phyloP scores from a whole-genome alignment of 2,797 vertebrate species.

The Chloroceryle inda region DNA sequence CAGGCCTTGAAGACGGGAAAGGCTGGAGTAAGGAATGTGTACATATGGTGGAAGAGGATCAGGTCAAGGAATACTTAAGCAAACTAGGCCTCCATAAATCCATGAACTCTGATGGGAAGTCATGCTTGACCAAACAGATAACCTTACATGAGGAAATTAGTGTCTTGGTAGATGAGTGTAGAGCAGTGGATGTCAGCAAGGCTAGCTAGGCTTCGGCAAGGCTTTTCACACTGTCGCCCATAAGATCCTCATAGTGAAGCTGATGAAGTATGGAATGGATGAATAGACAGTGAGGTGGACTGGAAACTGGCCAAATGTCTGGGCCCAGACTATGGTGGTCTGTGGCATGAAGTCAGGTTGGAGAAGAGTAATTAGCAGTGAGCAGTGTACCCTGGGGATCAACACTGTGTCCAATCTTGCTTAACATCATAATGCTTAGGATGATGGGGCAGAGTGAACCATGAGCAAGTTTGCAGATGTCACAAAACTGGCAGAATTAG shows the following conservation, averaged over 20 bases:
- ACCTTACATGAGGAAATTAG: background rate
- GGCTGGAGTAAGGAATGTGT: background rate
- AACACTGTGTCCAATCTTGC: background rate
- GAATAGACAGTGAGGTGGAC: background rate
- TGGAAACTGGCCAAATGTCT: background rate
- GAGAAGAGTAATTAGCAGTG: background rate
- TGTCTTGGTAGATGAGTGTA: background rate
- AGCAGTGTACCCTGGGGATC: background rate
- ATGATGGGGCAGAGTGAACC: no score
- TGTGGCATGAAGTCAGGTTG: background rate
- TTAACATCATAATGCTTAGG: background rate
- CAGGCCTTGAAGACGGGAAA: background rate
- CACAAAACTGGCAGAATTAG: no score
- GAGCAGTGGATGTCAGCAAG: background rate
- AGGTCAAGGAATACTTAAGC: background rate
- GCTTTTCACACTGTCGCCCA: background rate
- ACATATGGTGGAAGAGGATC: background rate
- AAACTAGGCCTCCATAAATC: background rate
- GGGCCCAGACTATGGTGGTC: rapidly evolving
- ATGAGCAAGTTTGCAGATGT: no score
- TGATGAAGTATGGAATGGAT: background rate
- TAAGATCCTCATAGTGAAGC: background rate
- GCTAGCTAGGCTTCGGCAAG: background rate
- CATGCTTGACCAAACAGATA: background rate
- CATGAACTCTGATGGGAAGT: background rate